phyloP scores from a whole-genome alignment of 2,113 vertebrate species.

The Apeltes quadracus region DNA sequence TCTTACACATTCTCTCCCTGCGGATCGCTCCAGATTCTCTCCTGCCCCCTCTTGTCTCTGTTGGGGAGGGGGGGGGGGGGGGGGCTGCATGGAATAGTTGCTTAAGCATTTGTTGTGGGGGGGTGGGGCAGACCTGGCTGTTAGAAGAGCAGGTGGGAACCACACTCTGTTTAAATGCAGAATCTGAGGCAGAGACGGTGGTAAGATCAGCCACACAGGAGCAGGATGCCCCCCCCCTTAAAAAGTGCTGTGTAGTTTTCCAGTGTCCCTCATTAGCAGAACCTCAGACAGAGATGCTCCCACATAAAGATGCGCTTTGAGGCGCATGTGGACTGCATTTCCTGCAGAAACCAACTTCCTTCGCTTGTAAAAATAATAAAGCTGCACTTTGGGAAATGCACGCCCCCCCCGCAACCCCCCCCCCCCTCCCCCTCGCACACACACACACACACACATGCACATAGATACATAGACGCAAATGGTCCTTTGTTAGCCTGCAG shows the following conservation, averaged over 20 bases:
- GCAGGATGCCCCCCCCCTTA: not conserved
- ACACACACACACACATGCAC: conserved; percentile 46
- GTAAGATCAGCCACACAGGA: conserved; percentile 22
- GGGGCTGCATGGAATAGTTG: conserved; percentile 77
- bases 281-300: conserved; percentile 54
- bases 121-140: conserved; percentile 60
- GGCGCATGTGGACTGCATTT: conserved; percentile 71
- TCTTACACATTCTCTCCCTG: conserved; percentile 71
- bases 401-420: too few relatives aligned
- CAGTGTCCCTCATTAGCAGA: conserved; percentile 53
- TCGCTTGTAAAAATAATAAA: conserved; percentile 34
- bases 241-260: conserved; percentile 37
- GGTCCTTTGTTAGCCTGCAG: conserved; percentile 75
- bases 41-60: conserved; percentile 60
- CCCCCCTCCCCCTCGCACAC: too few relatives aligned
- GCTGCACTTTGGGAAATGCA: conserved; percentile 38
- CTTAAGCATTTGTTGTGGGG: conserved; percentile 75
- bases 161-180: not conserved
- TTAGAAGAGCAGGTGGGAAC: conserved; percentile 70
- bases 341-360: conserved; percentile 66
- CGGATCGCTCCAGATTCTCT: conserved; percentile 64
- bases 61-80: conserved; percentile 48
- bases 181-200: conserved; percentile 23
- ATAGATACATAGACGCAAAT: conserved; percentile 44
- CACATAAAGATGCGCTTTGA: conserved; percentile 63